Evolutionary conservation across 2,888 invertebrate genomes (phyloP).

Genomic region (Ectropis crepuscularia): DNA sequence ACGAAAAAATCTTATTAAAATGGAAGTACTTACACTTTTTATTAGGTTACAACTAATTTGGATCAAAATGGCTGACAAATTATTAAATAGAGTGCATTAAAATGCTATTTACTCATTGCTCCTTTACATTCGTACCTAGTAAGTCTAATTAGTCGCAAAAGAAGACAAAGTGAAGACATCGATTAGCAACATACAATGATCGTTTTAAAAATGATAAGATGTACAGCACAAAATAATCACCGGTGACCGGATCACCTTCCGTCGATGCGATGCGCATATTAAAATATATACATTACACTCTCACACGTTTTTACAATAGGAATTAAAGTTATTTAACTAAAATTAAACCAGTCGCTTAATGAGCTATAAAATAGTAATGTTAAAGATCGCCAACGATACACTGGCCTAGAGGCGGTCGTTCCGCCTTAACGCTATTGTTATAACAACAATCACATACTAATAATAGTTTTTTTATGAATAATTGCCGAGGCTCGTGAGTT

Average conservation of each 20-base stretch:
- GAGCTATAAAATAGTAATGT: constrained; percentile 77
- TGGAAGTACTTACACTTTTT: constrained; percentile 82
- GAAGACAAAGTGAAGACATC: constrained; percentile 71
- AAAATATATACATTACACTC: constrained; percentile 80
- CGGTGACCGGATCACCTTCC: constrained; percentile 62
- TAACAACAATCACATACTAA: constrained; percentile 66
- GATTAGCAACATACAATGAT: constrained; percentile 50
- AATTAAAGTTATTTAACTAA: constrained; percentile 78
- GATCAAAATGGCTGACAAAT: constrained; percentile 81
- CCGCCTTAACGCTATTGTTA: constrained; percentile 55
- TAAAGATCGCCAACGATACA: constrained; percentile 79
- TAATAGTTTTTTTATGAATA: constrained; percentile 57
- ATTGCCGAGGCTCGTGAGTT: constrained; percentile 72
- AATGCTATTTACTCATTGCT: constrained; percentile 64
- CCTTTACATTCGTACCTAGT: constrained; percentile 65
- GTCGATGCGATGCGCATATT: constrained; percentile 69
- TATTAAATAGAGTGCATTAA: constrained; percentile 69
- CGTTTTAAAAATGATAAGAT: constrained; percentile 48
- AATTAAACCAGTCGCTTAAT: constrained; percentile 83
- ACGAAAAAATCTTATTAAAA: constrained; percentile 81
- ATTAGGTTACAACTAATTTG: constrained; percentile 77
- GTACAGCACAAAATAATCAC: constrained; percentile 64
- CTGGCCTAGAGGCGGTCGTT: constrained; percentile 72
- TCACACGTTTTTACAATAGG: constrained; percentile 82
- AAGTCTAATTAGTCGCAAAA: constrained; percentile 72